phyloP scores from a whole-genome alignment of 1,140 invertebrate genomes.

The Dysdera silvatica region DNA sequence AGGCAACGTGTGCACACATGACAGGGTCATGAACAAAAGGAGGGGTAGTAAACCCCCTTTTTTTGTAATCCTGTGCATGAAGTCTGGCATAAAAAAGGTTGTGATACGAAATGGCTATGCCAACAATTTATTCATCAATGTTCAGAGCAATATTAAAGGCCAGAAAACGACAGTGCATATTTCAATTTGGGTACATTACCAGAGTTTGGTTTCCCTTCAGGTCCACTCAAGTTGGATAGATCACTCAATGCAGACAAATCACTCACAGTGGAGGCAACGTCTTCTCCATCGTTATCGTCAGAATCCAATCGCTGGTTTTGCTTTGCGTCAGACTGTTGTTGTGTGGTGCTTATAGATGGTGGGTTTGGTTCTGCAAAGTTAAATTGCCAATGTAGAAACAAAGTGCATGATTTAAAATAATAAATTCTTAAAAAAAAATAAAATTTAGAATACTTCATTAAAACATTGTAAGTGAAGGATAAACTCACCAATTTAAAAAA shows the following conservation, averaged over 20 bases:
- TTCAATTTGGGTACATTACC: constrained; percentile 37
- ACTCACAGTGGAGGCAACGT: constrained; percentile 55
- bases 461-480: too few relatives aligned
- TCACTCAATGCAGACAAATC: constrained; percentile 61
- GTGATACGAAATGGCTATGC: background rate
- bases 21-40: background rate
- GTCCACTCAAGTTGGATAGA: constrained; percentile 56
- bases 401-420: too few relatives aligned
- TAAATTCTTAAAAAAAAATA: too few relatives aligned
- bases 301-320: too few relatives aligned
- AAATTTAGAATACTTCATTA: too few relatives aligned
- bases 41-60: background rate
- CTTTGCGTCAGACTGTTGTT: too few relatives aligned
- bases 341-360: too few relatives aligned
- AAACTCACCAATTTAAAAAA: too few relatives aligned
- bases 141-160: constrained; percentile 6
- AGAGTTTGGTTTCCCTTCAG: constrained; percentile 54
- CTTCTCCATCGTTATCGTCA: constrained; percentile 53
- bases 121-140: background rate
- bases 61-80: background rate
- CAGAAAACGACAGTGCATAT: too few relatives aligned
- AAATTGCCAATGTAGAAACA: too few relatives aligned
- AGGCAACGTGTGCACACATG: too few relatives aligned
- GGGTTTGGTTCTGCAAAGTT: too few relatives aligned
- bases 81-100: background rate